phyloP scores from a whole-genome alignment of 2,113 vertebrate species.

The Pteruthius melanotis region DNA sequence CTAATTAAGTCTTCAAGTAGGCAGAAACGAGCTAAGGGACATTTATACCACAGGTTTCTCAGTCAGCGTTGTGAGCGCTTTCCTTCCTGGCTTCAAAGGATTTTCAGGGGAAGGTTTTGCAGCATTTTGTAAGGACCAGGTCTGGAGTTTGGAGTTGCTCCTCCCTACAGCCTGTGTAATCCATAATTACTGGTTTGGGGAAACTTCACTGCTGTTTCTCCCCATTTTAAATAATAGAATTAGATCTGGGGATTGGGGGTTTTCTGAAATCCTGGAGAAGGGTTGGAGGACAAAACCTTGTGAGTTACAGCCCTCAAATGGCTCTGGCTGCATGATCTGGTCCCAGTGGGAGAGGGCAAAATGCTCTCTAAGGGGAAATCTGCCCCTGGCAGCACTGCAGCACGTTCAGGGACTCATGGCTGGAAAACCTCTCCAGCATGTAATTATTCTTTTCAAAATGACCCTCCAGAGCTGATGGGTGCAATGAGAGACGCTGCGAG shows the following conservation, averaged over 20 bases:
- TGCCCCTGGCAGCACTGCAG: background rate
- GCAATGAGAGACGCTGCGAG: fast-evolving
- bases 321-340: fast-evolving
- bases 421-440: background rate
- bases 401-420: fast-evolving
- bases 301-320: fast-evolving
- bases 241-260: fast-evolving
- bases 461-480: background rate
- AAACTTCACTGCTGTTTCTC: background rate
- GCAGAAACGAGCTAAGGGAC: background rate
- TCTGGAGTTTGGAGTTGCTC: background rate
- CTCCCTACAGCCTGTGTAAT: background rate
- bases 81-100: background rate
- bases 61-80: background rate
- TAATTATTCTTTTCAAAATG: background rate
- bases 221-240: fast-evolving
- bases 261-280: background rate
- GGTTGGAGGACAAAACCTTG: background rate
- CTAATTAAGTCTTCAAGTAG: slow-evolving; percentile 36
- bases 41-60: background rate
- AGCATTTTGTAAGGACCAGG: background rate
- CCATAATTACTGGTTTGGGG: background rate
- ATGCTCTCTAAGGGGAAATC: fast-evolving
- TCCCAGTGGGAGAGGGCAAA: background rate
- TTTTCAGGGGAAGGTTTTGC: background rate